These are phyloP conservation scores for Podarcis lilfordi DNA, from an alignment of 2,797 vertebrate genomes.

Conservation along the genomic window DNA sequence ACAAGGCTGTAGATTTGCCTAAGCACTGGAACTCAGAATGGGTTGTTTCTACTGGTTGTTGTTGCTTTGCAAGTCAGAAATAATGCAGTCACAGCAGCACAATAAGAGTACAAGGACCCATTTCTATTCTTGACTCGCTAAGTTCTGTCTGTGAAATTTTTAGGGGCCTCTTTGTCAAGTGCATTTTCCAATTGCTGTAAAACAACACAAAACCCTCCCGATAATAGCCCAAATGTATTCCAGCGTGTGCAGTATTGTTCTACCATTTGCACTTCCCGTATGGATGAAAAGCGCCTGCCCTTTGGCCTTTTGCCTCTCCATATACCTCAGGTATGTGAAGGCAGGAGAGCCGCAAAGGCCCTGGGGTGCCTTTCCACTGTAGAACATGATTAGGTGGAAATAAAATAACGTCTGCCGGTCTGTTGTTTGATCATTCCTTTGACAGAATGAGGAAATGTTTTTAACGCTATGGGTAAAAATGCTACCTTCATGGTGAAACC, in stretches of 20 bases:
- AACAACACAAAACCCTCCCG: slow-evolving; percentile 36
- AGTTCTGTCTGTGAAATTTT: slow-evolving; percentile 33
- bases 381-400: slow-evolving; percentile 58
- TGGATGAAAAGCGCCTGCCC: slow-evolving; percentile 54
- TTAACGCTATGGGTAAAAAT: slow-evolving; percentile 41
- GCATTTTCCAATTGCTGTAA: slow-evolving; percentile 48
- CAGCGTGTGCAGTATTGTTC: slow-evolving; percentile 15
- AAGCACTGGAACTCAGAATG: slow-evolving; percentile 35
- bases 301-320: slow-evolving; percentile 49
- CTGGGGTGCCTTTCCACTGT: slow-evolving; percentile 34
- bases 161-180: slow-evolving; percentile 49
- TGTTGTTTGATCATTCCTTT: slow-evolving; percentile 58
- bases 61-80: slow-evolving; percentile 15
- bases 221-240: slow-evolving; percentile 28
- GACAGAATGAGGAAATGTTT: slow-evolving; percentile 49
- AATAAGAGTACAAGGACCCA: slow-evolving; percentile 4
- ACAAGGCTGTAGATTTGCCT: slow-evolving; percentile 20
- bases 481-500: slow-evolving; percentile 21
- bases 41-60: slow-evolving; percentile 8
- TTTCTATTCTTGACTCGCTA: slow-evolving; percentile 20
- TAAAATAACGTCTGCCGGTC: slow-evolving; percentile 44
- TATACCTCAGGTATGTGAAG: slow-evolving; percentile 1
- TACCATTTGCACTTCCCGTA: slow-evolving; percentile 46
- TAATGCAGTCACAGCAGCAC: fast-evolving
- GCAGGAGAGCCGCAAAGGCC: slow-evolving; percentile 9